Base-by-base conservation (phyloP, 92 coral and sea anemone genomes). In the Porites cylindrica region DNA sequence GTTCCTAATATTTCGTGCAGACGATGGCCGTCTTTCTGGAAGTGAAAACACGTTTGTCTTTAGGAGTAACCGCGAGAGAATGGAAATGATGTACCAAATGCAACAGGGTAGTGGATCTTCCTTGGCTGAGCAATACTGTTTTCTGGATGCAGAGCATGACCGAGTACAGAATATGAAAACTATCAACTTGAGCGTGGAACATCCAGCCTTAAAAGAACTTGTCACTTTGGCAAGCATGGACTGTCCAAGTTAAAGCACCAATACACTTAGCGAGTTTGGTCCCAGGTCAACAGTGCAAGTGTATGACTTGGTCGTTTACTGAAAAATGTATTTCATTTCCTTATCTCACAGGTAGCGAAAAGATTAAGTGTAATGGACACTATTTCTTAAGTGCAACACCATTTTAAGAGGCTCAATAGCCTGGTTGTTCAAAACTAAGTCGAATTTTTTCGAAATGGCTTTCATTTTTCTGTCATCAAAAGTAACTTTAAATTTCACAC, bases 81-180 rank as follows among this genome's bases (percentile, higher is more conserved):
- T 88, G 63, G 67, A 88, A 69, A 88, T 81, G 81, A 56, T 81
- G 86, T 64, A 73, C 50, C 85, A 79, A 70, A 88, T 88, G 91
- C 91, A 87, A 79, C 64, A 72, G 17, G 75, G 76, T 51, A 80
- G 91, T 24, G 76, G 65, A 64, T 26, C 79, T 76, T 80, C 82
- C 56, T 82, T 91, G 72, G 91, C 82, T 13, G 72, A 72, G 12
- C 83, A 91, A 56, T 78, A 70, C 70, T 91, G 91, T 76, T 88
- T 88, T 72, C 61, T 91, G 20, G 94, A 88, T 82, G 94, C 94
- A 60, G 92, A 91, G 51, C 91, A 91, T 79, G 84, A 91, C 87
- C 80, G 83, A 61, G 89, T 91, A 7, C 79, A 91, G 67, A 84
- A 84, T 72, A 77, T 91, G 89, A 91, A 81, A 73, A 91, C 91